Evolutionary conservation across 2,113 vertebrate genomes (phyloP).

Genomic region (Ellobius talpinus): DNA sequence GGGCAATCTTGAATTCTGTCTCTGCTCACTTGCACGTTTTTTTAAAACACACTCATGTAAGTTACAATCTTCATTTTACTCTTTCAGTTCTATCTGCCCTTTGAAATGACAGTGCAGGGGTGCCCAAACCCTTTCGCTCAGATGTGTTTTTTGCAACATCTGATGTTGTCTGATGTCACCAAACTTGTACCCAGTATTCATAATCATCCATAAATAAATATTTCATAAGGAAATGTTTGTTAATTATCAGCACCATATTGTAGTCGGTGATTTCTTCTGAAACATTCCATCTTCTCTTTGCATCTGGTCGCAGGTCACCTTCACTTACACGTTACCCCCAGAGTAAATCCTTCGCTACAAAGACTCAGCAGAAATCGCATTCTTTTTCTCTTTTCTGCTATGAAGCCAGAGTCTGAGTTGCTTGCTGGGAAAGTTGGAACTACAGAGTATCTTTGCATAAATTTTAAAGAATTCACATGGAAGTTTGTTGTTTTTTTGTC

Average conservation of each 20-base stretch:
- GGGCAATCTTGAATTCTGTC: neutral
- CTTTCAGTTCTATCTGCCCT: neutral
- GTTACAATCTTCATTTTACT: neutral
- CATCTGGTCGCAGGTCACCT: neutral
- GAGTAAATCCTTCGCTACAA: neutral
- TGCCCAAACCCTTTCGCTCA: neutral
- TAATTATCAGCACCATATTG: neutral
- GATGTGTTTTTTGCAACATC: neutral
- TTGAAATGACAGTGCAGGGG: neutral
- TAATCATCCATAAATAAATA: neutral
- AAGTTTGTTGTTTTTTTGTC: neutral
- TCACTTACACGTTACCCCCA: neutral
- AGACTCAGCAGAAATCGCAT: neutral
- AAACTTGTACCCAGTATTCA: neutral
- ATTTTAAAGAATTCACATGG: neutral
- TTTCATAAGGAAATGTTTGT: neutral
- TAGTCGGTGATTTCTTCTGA: neutral
- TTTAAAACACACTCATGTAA: neutral
- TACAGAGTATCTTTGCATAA: neutral
- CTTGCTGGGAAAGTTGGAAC: neutral
- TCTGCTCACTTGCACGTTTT: neutral
- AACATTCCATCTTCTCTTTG: neutral
- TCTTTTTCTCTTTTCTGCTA: neutral
- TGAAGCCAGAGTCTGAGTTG: neutral
- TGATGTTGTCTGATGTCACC: neutral